phyloP scores from a whole-genome alignment of 2,113 vertebrate genomes.

The Cervus canadensis region DNA sequence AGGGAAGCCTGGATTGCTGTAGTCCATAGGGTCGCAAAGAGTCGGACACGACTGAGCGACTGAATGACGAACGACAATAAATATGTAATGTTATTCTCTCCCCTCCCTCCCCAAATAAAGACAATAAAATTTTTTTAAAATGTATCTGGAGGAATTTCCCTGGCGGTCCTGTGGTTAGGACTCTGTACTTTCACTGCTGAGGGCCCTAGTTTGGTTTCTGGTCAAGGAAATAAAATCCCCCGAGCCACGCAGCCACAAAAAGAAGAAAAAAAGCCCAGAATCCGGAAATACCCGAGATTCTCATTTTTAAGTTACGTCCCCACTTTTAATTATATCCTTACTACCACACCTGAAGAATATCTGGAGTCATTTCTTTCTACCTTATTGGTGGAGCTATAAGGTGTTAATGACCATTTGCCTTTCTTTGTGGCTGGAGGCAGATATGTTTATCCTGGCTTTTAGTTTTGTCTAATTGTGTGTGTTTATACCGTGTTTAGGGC shows the following conservation, averaged over 20 bases:
- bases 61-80: not conserved
- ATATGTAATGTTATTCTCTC: not conserved
- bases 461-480: not conserved
- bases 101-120: not conserved
- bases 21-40: not conserved
- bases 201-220: not conserved
- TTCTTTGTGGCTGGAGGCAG: fast-evolving
- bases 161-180: not conserved
- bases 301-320: not conserved
- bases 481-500: not conserved
- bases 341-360: too few species aligned
- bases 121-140: not conserved
- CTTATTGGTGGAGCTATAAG: fast-evolving
- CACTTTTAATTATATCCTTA: not conserved
- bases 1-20: not conserved
- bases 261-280: not conserved
- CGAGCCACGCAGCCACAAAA: not conserved
- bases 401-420: fast-evolving
- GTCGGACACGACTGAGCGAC: not conserved
- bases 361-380: fast-evolving
- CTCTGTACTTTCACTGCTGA: not conserved
- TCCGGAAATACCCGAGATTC: not conserved
- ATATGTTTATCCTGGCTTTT: fast-evolving
- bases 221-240: not conserved
- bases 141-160: not conserved